Conservation (phyloP, 2,888 invertebrate genomes). For the Adelognathus sp. region DNA sequence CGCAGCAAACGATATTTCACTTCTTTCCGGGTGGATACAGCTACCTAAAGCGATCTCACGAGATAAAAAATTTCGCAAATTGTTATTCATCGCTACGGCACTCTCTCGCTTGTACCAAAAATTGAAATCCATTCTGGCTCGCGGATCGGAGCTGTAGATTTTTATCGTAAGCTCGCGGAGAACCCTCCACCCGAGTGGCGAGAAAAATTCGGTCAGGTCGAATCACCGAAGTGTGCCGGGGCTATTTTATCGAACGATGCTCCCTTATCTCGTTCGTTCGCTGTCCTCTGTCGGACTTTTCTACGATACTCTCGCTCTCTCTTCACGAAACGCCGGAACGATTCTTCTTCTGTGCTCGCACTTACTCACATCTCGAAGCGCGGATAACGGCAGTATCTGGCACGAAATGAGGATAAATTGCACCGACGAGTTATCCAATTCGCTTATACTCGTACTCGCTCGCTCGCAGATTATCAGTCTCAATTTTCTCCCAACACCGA, state of each 20-base stretch:
- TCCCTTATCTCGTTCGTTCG: slow-evolving; percentile 18
- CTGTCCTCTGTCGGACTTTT: slow-evolving; percentile 10
- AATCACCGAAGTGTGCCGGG: slow-evolving; percentile 13
- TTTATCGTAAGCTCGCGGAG: neutral
- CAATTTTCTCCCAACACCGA: slow-evolving; percentile 29
- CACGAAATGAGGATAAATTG: slow-evolving; percentile 48
- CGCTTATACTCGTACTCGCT: neutral
- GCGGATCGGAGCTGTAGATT: neutral
- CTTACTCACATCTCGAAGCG: neutral
- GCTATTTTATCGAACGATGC: slow-evolving; percentile 44
- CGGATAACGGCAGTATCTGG: slow-evolving; percentile 26
- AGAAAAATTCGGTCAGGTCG: slow-evolving; percentile 26
- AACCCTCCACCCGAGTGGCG: neutral
- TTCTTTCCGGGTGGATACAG: neutral
- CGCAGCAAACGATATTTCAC: neutral
- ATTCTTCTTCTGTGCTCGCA: slow-evolving; percentile 1
- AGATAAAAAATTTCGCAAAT: slow-evolving; percentile 29
- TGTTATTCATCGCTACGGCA: slow-evolving; percentile 34
- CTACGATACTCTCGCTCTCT: slow-evolving; percentile 1
- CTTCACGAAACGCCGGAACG: neutral
- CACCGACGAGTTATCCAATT: slow-evolving; percentile 20
- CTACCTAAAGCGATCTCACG: neutral
- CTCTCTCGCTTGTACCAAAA: slow-evolving; percentile 30
- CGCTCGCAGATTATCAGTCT: slow-evolving; percentile 35
- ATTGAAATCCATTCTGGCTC: slow-evolving; percentile 39